Conservation (phyloP, 1,140 invertebrate species). For the Camponotus vicinus region DNA sequence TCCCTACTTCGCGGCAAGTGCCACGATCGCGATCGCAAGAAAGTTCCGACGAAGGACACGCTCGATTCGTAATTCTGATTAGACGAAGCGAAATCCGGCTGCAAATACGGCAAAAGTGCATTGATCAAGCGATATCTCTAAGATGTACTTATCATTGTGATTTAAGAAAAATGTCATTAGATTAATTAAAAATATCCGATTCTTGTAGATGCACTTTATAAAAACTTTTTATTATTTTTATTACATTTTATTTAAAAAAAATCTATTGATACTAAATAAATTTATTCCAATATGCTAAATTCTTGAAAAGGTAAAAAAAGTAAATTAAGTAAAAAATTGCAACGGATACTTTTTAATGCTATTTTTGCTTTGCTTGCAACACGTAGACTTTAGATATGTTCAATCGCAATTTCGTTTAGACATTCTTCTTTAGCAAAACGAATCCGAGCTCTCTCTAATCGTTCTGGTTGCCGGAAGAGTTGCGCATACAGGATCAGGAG, state of each 20-base stretch:
- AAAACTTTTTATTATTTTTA: not conserved
- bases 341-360: not conserved
- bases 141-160: not conserved
- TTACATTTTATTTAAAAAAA: not conserved
- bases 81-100: constrained; percentile 38
- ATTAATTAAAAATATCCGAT: not conserved
- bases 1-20: constrained; percentile 42
- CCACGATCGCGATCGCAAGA: constrained; percentile 42
- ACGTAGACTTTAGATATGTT: not conserved
- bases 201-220: not conserved
- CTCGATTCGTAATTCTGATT: constrained; percentile 43
- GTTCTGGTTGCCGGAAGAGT: constrained; percentile 67
- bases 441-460: constrained; percentile 49
- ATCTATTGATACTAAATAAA: not conserved
- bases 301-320: not conserved
- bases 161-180: not conserved
- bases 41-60: constrained; percentile 54
- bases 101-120: not conserved
- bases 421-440: constrained; percentile 56
- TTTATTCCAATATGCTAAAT: not conserved
- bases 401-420: constrained; percentile 42
- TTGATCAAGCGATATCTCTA: constrained; percentile 4
- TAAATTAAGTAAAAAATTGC: not conserved
- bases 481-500: constrained; percentile 57
- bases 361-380: not conserved